Percentiles rank a stretch among this genome's conserved stretches.
Conservation (phyloP, 2,888 invertebrate genomes). For the Holacanthella duospinosa region DNA sequence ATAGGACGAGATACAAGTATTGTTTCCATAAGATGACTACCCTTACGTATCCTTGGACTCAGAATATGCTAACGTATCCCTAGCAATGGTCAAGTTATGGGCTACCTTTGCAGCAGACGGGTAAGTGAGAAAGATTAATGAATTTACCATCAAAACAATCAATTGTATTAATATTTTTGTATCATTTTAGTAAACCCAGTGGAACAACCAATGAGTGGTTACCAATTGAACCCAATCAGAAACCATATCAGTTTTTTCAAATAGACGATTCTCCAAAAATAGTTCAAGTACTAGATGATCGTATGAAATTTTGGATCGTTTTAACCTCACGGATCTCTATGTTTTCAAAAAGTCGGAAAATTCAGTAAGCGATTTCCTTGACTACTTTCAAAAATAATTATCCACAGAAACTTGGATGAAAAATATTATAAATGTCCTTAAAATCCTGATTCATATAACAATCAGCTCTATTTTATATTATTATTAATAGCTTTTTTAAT, state of each 20-base stretch:
- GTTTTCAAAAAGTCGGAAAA: neutral
- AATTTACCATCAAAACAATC: neutral
- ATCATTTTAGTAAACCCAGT: neutral
- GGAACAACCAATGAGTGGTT: neutral
- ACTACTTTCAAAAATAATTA: no score
- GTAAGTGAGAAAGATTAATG: no score
- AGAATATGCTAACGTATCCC: neutral
- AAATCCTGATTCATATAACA: no score
- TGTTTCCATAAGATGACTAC: slow-evolving; percentile 1
- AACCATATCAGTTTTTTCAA: neutral
- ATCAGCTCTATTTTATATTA: no score
- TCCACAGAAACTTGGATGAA: no score
- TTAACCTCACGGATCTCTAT: no score
- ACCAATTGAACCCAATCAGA: neutral
- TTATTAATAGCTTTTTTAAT: no score
- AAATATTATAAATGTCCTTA: no score
- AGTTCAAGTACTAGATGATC: neutral
- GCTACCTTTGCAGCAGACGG: slow-evolving; percentile 6
- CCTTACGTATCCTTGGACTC: slow-evolving; percentile 5
- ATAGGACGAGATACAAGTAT: slow-evolving; percentile 4
- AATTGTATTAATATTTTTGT: no score
- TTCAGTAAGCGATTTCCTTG: no score
- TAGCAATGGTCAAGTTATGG: slow-evolving; percentile 6
- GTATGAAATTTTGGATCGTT: slow-evolving; percentile 8
- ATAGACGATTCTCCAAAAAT: neutral